Base-by-base conservation (phyloP, 2,888 invertebrate genomes). In the Camptogramma bilineatum region DNA sequence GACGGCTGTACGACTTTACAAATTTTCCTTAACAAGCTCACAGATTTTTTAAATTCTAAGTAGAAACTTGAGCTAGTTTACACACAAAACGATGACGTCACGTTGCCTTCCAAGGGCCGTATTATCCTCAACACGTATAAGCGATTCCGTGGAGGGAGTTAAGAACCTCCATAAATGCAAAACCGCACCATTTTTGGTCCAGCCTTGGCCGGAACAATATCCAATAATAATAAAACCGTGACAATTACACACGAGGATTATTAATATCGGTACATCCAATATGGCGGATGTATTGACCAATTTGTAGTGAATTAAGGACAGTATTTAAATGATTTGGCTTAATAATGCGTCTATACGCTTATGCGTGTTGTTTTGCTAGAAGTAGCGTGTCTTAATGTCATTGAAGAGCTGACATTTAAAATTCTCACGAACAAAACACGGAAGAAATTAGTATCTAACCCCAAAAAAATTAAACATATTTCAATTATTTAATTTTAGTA, bases 221-320 rank as follows among this genome's bases (percentile, higher is more conserved):
- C 85, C 90, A 87, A 91, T 91, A 91, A 90, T 87, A 89, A 88
- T 88, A 87, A 88, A 87, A 87, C 85, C 87, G 83, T 77, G 78
- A 72, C 78, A 77, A 76, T 74, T 77, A 77, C 75, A 79, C 76
- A 73, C 68, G 74, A 75, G 72, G 75, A 76, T 75, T 76, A 75
- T 78, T 77, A 76, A 79, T 81, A 78, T 76, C 77, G 73, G 70
- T 70, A 68, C 65, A 73, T 73, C 67, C 72, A 77, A 78, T 72
- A 79, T 77, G 80, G 79, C 73, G 64, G 64, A 70, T 69, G 65
- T 66, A 71, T 71, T 73, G 72, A 73, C 74, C 78, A 77, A 80
- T 78, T 73, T 65, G 68, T 74, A 71, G 62, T 73, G 67, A 73
- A 73, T 70, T 73, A 71, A 63, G 72, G 69, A 59, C 46, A 19